Evolutionary conservation across 2,888 invertebrate species (phyloP).

Genomic region (Cephus pygmeus): DNA sequence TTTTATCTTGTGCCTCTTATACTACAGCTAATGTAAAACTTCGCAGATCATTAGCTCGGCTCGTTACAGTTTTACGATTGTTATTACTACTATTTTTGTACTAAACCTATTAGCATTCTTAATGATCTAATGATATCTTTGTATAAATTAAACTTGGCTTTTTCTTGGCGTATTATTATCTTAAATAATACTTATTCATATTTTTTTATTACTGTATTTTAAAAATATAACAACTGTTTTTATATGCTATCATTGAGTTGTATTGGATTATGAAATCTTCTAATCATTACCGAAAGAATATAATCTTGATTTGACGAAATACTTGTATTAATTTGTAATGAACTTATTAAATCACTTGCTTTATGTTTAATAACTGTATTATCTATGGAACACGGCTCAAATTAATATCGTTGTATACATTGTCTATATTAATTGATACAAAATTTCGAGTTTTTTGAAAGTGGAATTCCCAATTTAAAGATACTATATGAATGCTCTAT

Average conservation of each 20-base stretch:
- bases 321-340: neutral
- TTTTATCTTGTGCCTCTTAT: no score
- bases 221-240: neutral
- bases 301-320: neutral
- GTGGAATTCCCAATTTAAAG: neutral
- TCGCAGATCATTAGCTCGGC: no score
- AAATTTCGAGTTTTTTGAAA: neutral
- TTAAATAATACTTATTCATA: neutral
- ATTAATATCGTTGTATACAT: neutral
- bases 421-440: neutral
- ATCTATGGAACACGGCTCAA: neutral
- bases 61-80: no score
- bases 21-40: no score
- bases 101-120: no score
- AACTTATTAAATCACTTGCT: neutral
- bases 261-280: neutral
- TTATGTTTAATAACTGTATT: neutral
- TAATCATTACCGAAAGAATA: neutral
- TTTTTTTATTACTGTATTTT: neutral
- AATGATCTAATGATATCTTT: no score
- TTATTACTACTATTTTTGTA: no score
- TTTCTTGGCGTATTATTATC: no score
- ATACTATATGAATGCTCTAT: neutral
- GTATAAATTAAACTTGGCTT: no score
- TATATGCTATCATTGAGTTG: neutral